These are phyloP conservation scores for Eulacestoma nigropectus DNA, from an alignment of 2,113 vertebrate species.

Conservation along the genomic window DNA sequence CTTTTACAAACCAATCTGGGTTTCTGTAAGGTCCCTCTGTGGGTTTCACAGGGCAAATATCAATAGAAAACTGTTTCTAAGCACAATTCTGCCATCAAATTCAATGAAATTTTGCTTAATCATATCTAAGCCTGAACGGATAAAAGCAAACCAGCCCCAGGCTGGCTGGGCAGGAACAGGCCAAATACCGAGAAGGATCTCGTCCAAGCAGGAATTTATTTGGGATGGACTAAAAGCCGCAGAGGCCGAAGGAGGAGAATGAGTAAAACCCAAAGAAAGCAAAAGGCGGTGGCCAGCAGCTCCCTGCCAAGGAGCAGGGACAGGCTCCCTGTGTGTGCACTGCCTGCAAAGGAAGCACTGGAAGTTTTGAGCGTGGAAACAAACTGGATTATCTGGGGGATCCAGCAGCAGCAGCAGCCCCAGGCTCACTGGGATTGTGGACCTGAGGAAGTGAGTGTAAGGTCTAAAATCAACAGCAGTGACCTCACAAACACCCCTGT, in stretches of 20 bases:
- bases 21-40: not conserved
- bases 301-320: not conserved
- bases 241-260: not conserved
- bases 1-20: not conserved
- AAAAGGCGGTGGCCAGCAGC: not conserved
- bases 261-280: not conserved
- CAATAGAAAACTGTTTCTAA: not conserved
- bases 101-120: not conserved
- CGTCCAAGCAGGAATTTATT: not conserved
- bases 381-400: not conserved
- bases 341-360: not conserved
- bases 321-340: not conserved
- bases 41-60: not conserved
- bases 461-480: not conserved
- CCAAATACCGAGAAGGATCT: not conserved
- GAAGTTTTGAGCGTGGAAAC: not conserved
- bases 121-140: not conserved
- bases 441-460: not conserved
- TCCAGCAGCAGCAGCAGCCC: not conserved
- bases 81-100: not conserved
- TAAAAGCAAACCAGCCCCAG: not conserved
- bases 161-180: not conserved
- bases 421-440: not conserved
- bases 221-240: not conserved
- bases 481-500: not conserved